Evolutionary conservation across 2,888 invertebrate species (phyloP).

Genomic region (Clunio marinus): DNA sequence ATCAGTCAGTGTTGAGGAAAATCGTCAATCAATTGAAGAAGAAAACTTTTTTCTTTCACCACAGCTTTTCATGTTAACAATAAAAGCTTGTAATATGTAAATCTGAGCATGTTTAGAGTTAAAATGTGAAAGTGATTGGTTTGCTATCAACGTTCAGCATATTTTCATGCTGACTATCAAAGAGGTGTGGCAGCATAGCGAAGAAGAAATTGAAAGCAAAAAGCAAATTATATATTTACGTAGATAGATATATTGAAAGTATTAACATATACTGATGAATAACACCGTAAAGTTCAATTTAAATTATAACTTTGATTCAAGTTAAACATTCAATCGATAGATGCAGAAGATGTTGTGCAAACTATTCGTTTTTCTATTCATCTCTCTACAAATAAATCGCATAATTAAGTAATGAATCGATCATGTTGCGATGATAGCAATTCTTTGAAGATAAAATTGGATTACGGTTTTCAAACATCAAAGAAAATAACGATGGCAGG

Average conservation of each 20-base stretch:
- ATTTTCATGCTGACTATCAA: not conserved
- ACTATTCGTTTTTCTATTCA: too few species aligned
- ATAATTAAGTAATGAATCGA: constrained; percentile 1
- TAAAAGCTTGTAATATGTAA: not conserved
- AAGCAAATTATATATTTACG: too few species aligned
- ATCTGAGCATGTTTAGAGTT: not conserved
- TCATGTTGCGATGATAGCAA: not conserved
- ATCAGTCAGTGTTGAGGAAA: not conserved
- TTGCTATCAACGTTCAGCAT: not conserved
- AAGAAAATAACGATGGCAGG: too few species aligned
- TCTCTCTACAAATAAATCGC: too few species aligned
- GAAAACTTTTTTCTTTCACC: not conserved
- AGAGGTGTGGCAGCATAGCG: not conserved
- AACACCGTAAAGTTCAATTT: not conserved
- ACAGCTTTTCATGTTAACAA: not conserved
- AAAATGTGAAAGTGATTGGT: constrained; percentile 7
- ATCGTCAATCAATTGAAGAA: not conserved
- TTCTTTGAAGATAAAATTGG: too few species aligned
- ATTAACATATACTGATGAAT: too few species aligned
- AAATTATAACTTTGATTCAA: constrained; percentile 9
- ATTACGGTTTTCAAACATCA: too few species aligned
- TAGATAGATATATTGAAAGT: too few species aligned
- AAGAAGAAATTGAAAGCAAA: not conserved
- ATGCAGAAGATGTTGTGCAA: not conserved
- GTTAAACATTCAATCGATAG: not conserved